These are phyloP conservation scores for Laterallus jamaicensis DNA, from an alignment of 2,113 vertebrate genomes.

Conservation along the genomic window DNA sequence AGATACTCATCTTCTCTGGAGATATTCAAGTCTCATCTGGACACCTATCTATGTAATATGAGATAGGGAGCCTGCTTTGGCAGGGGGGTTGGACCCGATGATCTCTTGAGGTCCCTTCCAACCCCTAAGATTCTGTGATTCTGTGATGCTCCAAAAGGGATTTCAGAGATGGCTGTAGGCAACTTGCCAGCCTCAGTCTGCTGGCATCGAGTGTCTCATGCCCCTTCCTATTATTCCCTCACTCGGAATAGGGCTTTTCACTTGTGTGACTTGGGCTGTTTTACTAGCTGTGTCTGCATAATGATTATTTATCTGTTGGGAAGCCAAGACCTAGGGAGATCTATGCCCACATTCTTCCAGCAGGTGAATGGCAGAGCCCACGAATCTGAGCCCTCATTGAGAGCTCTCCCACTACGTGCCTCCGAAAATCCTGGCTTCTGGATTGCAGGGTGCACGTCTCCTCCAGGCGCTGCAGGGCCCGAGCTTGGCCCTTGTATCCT, in stretches of 20 bases:
- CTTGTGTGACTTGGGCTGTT: not conserved
- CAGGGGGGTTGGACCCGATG: too few relatives aligned
- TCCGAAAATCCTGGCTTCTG: not conserved
- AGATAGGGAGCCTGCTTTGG: too few relatives aligned
- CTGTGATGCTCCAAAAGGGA: conserved; percentile 18
- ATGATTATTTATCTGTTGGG: conserved; percentile 11
- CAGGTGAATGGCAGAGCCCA: conserved; percentile 34
- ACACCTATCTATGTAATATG: too few relatives aligned
- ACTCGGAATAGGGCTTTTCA: not conserved
- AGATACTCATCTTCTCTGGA: too few relatives aligned
- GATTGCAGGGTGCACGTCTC: not conserved
- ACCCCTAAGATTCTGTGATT: too few relatives aligned
- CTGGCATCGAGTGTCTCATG: conserved; percentile 6
- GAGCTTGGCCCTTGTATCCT: conserved; percentile 32
- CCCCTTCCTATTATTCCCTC: not conserved
- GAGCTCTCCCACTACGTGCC: not conserved
- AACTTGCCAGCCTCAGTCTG: not conserved
- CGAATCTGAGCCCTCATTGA: not conserved
- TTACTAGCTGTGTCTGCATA: conserved; percentile 11
- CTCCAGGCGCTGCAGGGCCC: not conserved
- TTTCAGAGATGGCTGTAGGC: not conserved
- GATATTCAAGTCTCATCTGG: too few relatives aligned
- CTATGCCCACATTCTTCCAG: conserved; percentile 23
- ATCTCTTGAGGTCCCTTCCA: too few relatives aligned
- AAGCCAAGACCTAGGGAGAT: not conserved